Conservation (phyloP, 2,113 vertebrate species). For the Coryphaenoides rupestris region DNA sequence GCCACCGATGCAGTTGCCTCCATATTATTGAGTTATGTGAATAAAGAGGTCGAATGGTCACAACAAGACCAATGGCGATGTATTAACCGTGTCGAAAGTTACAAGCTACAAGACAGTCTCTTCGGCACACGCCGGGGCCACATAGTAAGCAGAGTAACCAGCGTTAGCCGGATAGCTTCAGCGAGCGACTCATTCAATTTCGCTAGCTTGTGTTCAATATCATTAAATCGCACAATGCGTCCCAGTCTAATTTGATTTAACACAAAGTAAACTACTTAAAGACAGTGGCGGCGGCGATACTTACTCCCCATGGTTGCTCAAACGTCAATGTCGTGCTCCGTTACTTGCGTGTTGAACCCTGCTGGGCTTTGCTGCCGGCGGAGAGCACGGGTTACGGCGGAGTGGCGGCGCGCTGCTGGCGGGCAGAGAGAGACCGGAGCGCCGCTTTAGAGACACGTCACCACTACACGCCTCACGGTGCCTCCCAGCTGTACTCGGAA, state of each 20-base stretch:
- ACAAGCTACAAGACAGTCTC: no score
- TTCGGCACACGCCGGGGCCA: no score
- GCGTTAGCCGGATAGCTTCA: not conserved
- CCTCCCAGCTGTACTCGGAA: no score
- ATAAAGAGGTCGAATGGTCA: no score
- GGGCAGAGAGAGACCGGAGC: constrained; percentile 16
- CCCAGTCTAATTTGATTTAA: not conserved
- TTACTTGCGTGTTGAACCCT: no score
- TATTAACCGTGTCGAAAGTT: no score
- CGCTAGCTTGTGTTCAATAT: no score
- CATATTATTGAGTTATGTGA: no score
- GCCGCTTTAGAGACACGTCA: constrained; percentile 60
- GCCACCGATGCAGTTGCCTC: not conserved
- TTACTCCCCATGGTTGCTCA: constrained; percentile 69
- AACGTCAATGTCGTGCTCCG: not conserved
- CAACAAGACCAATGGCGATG: no score
- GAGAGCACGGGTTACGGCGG: not conserved
- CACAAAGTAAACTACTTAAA: not conserved
- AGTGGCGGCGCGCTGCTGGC: not conserved
- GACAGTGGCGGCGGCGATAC: constrained; percentile 34
- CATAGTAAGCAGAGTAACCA: not conserved
- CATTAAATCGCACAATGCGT: not conserved
- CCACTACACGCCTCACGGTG: constrained; percentile 32
- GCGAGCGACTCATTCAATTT: constrained; percentile 20
- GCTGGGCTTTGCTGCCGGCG: no score